Base-by-base conservation (phyloP, 2,113 vertebrate genomes). In the Eptatretus burgeri region DNA sequence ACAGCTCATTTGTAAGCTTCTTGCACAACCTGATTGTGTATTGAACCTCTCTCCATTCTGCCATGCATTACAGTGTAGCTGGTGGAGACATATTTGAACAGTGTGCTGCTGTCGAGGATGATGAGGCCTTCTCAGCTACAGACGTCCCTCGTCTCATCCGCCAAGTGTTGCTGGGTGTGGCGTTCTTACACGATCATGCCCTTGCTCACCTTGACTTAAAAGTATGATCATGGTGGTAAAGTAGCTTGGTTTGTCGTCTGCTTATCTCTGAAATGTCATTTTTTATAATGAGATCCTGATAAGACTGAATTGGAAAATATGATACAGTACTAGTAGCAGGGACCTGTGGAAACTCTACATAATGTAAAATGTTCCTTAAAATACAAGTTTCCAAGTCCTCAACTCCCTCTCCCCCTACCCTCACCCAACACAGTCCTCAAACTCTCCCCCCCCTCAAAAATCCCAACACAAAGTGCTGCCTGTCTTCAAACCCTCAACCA, bases 41-140 rank as follows among this genome's bases (percentile, higher is more conserved):
- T 41, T 41, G 27, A 41, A 41, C 7, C 27, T 41, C 27, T 41
- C 27, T 41, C 27, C 27, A 41, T 41, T 41, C 27, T 41, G 27
- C 27, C 27, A 41, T n/a, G n/a, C n/a, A n/a, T 41, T 66, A 2
- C 64, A 95, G 89, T 27, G 89, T 87, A 60, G 84, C 81, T n/a
- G 89, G 89, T 52, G 86, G 89, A 1, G 87, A 95, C 71, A 87
- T 95, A 69, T 95, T 95, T 71, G 71, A 89, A 72, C 86, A 88
- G 49, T 94, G 85, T 63, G 81, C 89, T 13, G 84, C 82, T 2
- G 86, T 93, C 65, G 80, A 78, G 41, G 56, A 20, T 10, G 87
- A 93, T 13, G 83, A 89, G 27, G 80, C 83, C 62, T 95, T 95
- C 72, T 86, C 79, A n/a, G 89, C 93, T 73, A 79, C 75, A 68